Evolutionary conservation across 2,113 vertebrate species (phyloP).

Genomic region (Syrmaticus mikado): DNA sequence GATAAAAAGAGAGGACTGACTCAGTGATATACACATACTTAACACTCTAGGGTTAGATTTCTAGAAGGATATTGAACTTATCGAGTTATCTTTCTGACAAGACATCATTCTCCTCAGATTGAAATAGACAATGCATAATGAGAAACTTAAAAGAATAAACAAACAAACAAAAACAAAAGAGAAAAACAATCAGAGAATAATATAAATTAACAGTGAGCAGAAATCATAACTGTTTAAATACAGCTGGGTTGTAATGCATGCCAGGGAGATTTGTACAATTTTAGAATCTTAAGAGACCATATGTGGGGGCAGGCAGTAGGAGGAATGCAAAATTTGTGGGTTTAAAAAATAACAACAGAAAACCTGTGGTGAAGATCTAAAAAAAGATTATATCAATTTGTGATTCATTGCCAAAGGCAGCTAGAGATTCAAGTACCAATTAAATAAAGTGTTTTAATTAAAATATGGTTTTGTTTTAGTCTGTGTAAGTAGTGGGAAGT

Average conservation of each 20-base stretch:
- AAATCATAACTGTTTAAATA: conserved; percentile 44
- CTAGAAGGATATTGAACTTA: not conserved
- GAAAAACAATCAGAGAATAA: not conserved
- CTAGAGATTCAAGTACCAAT: conserved; percentile 9
- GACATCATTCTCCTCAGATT: not conserved
- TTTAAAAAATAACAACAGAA: conserved; percentile 72
- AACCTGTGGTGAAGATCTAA: conserved; percentile 28
- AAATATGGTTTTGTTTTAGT: conserved; percentile 36
- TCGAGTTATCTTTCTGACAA: not conserved
- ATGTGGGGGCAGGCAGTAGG: conserved; percentile 53
- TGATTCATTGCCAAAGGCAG: conserved; percentile 61
- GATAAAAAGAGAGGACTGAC: not conserved
- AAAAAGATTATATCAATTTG: conserved; percentile 54
- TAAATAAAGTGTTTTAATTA: conserved; percentile 49
- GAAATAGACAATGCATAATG: not conserved
- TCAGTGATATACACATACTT: not conserved
- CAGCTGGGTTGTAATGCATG: conserved; percentile 27
- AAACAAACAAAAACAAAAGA: not conserved
- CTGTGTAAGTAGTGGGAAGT: not conserved
- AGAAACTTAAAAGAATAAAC: not conserved
- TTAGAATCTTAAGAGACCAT: conserved; percentile 57
- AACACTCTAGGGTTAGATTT: conserved; percentile 16
- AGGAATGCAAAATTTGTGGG: conserved; percentile 68
- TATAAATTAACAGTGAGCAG: not conserved
- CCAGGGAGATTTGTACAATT: conserved; percentile 12